These are phyloP conservation scores for Drosophila borealis DNA, from an alignment of 2,888 invertebrate genomes.

Conservation along the genomic window DNA sequence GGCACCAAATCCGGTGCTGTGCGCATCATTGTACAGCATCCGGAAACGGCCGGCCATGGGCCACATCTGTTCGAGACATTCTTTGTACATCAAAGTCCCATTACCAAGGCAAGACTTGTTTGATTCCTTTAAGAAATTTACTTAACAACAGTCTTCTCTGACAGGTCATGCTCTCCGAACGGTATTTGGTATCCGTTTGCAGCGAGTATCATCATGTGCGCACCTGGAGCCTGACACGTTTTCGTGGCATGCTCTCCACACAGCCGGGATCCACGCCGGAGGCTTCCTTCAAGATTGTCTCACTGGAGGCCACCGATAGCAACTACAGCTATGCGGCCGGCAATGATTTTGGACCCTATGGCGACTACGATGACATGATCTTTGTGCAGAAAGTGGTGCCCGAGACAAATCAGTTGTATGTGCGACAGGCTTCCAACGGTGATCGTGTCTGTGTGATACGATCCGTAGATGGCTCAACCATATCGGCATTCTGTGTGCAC, in stretches of 20 bases:
- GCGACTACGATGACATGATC: slow-evolving; percentile 98
- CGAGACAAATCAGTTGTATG: slow-evolving; percentile 97
- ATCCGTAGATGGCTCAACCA: slow-evolving; percentile 96
- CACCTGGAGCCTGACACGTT: slow-evolving; percentile 98
- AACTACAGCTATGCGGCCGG: slow-evolving; percentile 88
- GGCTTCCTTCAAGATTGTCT: slow-evolving; percentile 94
- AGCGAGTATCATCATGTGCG: slow-evolving; percentile 99
- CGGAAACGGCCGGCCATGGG: slow-evolving; percentile 99
- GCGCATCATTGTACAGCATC: slow-evolving; percentile 98
- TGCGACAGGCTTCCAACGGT: slow-evolving; percentile 97
- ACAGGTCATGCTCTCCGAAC: slow-evolving; percentile 96
- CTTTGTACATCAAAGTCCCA: slow-evolving; percentile 97
- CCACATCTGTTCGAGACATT: slow-evolving; percentile 99
- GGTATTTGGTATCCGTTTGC: slow-evolving; percentile 97
- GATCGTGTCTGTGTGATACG: slow-evolving; percentile 97
- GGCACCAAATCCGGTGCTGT: slow-evolving; percentile 98
- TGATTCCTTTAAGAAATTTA: fast-evolving
- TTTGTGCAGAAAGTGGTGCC: slow-evolving; percentile 99
- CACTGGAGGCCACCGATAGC: slow-evolving; percentile 88
- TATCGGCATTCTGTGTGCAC: slow-evolving; percentile 98
- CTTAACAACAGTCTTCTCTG: not conserved
- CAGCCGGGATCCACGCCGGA: slow-evolving; percentile 99
- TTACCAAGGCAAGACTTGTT: slow-evolving; percentile 90
- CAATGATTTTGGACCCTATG: slow-evolving; percentile 95
- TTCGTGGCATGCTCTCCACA: slow-evolving; percentile 99